phyloP scores from a whole-genome alignment of 2,113 vertebrate species.

The Anolis carolinensis region DNA sequence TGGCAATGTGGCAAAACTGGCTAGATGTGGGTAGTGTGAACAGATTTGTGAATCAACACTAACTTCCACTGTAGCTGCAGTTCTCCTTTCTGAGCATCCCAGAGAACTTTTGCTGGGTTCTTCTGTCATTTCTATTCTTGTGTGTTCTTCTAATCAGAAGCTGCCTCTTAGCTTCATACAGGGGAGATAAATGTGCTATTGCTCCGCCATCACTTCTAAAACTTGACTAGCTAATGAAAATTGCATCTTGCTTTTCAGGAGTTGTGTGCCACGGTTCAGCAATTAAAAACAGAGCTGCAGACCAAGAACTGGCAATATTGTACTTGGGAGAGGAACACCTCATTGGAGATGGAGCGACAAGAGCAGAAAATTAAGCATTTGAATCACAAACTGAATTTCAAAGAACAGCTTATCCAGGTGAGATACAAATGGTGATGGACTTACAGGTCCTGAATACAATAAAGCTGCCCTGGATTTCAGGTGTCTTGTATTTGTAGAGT shows the following conservation, averaged over 20 bases:
- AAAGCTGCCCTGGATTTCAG: not conserved
- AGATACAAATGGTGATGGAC: conserved; percentile 13
- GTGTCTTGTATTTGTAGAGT: not conserved
- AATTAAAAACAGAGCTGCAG: conserved; percentile 78
- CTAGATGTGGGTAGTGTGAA: not conserved
- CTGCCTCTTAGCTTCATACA: too few relatives aligned
- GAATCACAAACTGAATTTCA: conserved; percentile 78
- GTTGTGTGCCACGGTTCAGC: conserved; percentile 81
- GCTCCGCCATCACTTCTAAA: too few relatives aligned
- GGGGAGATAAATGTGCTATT: too few relatives aligned
- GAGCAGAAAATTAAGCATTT: conserved; percentile 80
- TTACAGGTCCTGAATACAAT: not conserved
- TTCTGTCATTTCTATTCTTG: too few relatives aligned
- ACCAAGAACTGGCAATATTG: conserved; percentile 79
- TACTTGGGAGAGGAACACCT: conserved; percentile 74
- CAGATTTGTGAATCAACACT: not conserved
- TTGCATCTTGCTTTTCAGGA: conserved; percentile 77
- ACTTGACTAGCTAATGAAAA: not conserved
- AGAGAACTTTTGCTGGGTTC: not conserved
- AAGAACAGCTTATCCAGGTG: conserved; percentile 80
- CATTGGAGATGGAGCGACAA: conserved; percentile 71
- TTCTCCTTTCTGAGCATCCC: not conserved
- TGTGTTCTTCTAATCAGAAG: too few relatives aligned
- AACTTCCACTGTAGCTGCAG: not conserved
- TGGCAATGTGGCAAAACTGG: not conserved